These are phyloP conservation scores for Brachionus calyciflorus DNA, from an alignment of 1,140 invertebrate species.

Conservation along the genomic window DNA sequence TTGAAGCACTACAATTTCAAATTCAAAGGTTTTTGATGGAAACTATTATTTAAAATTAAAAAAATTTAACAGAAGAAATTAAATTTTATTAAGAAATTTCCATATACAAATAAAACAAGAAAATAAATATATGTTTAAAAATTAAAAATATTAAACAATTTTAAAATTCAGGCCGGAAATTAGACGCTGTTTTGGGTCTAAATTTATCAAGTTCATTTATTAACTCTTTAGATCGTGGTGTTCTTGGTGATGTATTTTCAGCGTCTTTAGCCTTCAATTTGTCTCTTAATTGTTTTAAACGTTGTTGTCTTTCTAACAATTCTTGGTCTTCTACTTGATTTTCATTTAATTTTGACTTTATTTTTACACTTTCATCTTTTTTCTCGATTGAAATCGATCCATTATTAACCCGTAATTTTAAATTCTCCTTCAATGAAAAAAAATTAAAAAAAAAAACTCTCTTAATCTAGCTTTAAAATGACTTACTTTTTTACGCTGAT, in stretches of 20 bases:
- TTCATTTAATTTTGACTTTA: background rate
- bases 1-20: too few relatives aligned
- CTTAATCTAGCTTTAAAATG: too few relatives aligned
- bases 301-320: background rate
- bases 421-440: background rate
- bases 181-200: slow-evolving; percentile 10
- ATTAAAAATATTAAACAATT: background rate
- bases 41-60: too few relatives aligned
- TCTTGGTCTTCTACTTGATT: background rate
- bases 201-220: slow-evolving; percentile 22
- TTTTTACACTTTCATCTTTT: background rate
- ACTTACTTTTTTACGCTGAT: slow-evolving; percentile 18
- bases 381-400: background rate
- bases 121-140: background rate
- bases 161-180: slow-evolving; percentile 32
- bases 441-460: background rate
- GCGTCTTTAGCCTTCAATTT: slow-evolving; percentile 3
- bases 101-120: background rate
- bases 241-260: background rate
- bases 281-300: slow-evolving; percentile 9
- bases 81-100: too few relatives aligned
- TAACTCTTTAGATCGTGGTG: slow-evolving; percentile 3
- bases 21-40: too few relatives aligned
- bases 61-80: too few relatives aligned
- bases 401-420: background rate